Base-by-base conservation (phyloP, 2,797 vertebrate genomes). In the Sebastes iracundus region DNA sequence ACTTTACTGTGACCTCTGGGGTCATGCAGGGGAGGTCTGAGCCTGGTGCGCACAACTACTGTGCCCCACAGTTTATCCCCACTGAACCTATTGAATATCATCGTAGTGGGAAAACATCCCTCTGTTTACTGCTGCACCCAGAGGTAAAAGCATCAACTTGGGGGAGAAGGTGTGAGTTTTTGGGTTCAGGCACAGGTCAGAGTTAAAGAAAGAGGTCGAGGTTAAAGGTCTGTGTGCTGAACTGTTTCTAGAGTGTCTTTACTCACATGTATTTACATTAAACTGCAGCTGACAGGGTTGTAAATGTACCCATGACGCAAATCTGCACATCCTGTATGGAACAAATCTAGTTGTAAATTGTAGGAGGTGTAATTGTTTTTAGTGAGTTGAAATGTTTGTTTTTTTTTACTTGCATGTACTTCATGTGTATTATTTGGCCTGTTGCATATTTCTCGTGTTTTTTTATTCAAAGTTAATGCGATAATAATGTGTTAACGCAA, bases 1-100 rank as follows among this genome's bases (percentile, higher is more conserved):
- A 66, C 42, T 65, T 82, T 71, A 6, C 59, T 55, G 60, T 49
- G 85, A 75, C 85, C 85, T 89, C 86, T 74, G 56, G 90, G 89
- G 90, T 92, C 87, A 74, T 4, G 69, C 75, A 62, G 62, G 59
- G 30, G 75, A 87, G 90, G 89, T 83, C 77, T 25, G 86, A 81
- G 83, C 35, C 77, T 3, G 2, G 58, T 72, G 86, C 2, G 13
- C 25, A 72, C 33, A 70, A 85, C 81, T 80, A 80, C 90, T 72
- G 68, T 78, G 79, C 28, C 79, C 69, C 83, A 1, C 70, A 71
- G 89, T 79, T 81, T 65, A 38, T 90, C 85, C 87, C 59, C 75
- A 62, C 74, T 66, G 38, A 72, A 69, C 85, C 80, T 85, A 84
- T 63, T 87, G 75, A 78, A 85, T 84, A 72, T 90, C 86, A 72